Percentiles rank a stretch among this genome's conserved stretches.
Conservation (phyloP, 2,113 vertebrate species). For the Chionis minor region DNA sequence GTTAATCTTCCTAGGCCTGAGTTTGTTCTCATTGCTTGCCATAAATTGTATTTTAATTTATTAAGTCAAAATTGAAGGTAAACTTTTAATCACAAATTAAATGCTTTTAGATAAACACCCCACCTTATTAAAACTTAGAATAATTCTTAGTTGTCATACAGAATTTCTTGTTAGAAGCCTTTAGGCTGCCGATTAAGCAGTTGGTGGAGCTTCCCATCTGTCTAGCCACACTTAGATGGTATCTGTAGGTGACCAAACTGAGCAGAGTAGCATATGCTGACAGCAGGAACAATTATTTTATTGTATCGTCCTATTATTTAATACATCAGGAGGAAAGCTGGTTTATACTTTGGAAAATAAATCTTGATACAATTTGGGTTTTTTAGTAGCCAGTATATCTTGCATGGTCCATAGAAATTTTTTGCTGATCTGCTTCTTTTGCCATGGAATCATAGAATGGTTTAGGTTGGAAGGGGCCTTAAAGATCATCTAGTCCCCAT, state of each 20-base stretch:
- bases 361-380: not conserved
- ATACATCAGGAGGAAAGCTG: not conserved
- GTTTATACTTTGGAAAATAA: not conserved
- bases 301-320: not conserved
- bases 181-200: conserved; percentile 16
- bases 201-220: conserved; percentile 28
- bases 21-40: not conserved
- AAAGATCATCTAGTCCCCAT: too few species aligned
- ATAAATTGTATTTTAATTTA: not conserved
- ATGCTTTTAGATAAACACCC: not conserved
- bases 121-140: not conserved
- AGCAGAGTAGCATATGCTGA: not conserved
- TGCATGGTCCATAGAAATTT: not conserved
- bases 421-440: not conserved
- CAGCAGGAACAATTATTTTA: not conserved
- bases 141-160: not conserved
- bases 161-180: not conserved
- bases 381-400: not conserved
- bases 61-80: not conserved
- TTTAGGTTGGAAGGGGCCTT: too few species aligned
- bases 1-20: not conserved
- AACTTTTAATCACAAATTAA: not conserved
- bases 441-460: too few species aligned
- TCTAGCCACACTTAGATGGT: not conserved
- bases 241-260: conserved; percentile 1